Evolutionary conservation across 1,140 invertebrate species (phyloP), one percentile per base, ranked within the genome.

Genomic region (Proctacanthus coquilletti): DNA sequence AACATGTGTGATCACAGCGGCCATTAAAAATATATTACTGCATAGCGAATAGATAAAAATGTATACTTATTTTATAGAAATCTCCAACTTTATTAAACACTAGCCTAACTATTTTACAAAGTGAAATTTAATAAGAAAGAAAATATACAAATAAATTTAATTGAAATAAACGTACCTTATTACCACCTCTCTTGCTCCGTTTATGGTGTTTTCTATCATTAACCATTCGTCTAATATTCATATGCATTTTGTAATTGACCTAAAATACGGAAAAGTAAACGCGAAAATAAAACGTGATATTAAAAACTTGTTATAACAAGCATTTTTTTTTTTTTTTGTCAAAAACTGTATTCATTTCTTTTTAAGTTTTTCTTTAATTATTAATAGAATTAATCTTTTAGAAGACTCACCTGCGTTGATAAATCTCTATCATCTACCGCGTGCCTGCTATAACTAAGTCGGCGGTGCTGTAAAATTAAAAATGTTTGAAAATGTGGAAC

Each of bases 201-300:
- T 84, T 82, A 49, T 85, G 73, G 63, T 84, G 78, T 53, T 83
- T 78, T 45, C 80, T 75, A 56, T 91, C 83, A 38, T 60, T 60
- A 21, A 89, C 77, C 60, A 89, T 70, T 14, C 84, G 70, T 32
- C 86, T 70, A 51, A 91, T 86, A 53, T 92, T 89, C 73, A 88
- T 80, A 61, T 88, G 84, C 62, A 85, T 84, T 56, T 80, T 80
- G 61, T 92, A 91, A 64, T 88, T 89, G 50, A 91, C 81, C 64
- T 72, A 30, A n/a, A 53, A 53, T 18, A 43, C 25, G 40, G 19
- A 29, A 25, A 23, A 38, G 10, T 38, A 14, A 37, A 35, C 8
- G 17, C 5, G 17, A 36, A 5, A 17, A 19, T 21, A 20, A 21
- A 17, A 3, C 11, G 18, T 34, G 4, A 20, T 21, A 19, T 36